Evolutionary conservation across 2,113 vertebrate genomes (phyloP), one percentile per base, ranked within the genome.

Genomic region (Tympanuchus pallidicinctus): DNA sequence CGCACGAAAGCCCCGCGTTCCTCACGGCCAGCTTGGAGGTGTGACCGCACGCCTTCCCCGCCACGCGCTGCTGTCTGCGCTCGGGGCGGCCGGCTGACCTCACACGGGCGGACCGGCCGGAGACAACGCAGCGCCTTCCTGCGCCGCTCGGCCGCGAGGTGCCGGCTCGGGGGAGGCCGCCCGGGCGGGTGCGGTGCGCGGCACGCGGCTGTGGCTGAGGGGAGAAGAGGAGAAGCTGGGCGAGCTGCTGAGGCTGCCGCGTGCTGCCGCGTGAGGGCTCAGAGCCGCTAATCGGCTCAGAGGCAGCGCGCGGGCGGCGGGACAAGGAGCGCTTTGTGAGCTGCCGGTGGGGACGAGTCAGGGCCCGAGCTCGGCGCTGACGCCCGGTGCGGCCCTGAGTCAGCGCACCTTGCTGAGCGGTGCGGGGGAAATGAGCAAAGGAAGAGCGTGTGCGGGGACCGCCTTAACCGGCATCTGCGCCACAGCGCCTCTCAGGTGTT

Each of bases 281-380:
- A 1, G 19, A 6, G n/a, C n/a, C n/a, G 47, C 18, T 45, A 9
- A 43, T 34, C n/a, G 0, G 0, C 25, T 61, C 3, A 1, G 43
- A 28, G 15, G 54, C 0, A 76, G 8, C 25, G 82, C 42, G 30
- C 45, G 4, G 38, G 42, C 48, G 85, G n/a, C 66, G 30, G 17
- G 57, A 13, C 0, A 0, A 60, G 71, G 43, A 4, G 47, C 1
- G 7, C n/a, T 34, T 22, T 2, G 1, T 13, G 72, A 54, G 52
- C 52, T 28, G 52, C 52, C 25, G 27, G 52, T 54, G 52, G 52
- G 27, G 52, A 28, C 52, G 27, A 30, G 52, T 9, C 22, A 50
- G 48, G 9, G 27, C 52, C 52, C 27, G 34, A 6, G 24, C 45
- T 61, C 20, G 9, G 17, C 20, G 7, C 28, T 30, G 43, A 38